Base-by-base conservation (phyloP, 2,113 vertebrate species). In the Odocoileus hemionus region DNA sequence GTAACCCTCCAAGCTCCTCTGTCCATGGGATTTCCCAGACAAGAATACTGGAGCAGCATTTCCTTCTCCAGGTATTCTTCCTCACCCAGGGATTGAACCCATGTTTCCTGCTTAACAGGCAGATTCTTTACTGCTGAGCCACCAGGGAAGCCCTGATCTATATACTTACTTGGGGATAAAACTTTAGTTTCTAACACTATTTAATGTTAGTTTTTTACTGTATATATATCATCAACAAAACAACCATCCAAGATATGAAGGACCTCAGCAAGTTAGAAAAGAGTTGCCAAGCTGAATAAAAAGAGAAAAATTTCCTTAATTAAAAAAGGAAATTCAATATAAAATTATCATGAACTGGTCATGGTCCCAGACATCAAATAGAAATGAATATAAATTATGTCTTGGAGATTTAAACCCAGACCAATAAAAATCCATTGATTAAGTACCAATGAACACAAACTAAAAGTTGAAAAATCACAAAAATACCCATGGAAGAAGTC, bases 401-500 rank as follows among this genome's bases (percentile, higher is more conserved):
- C 8, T 67, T 70, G 50, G 45, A 58, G 17, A 85, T 14, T 64
- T 91, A 95, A 86, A 78, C 9, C 43, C 9, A 52, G 23, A 26
- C 21, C 54, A 95, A 84, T 85, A 92, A 58, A 87, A 93, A 61
- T 95, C n/a, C 67, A 79, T 39, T 94, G 43, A 88, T 55, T 94
- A 88, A 85, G 16, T 79, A 79, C 1, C 43, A 88, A 78, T 13
- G 54, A 58, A 79, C 21, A 47, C n/a, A 60, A 96, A 85, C n/a
- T 79, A 70, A 86, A 93, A 58, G 33, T 11, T 36, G 30, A 83
- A 39, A 86, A 80, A 33, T 86, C 80, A 95, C 47, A 87, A 86
- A 79, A 76, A 60, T 88, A 78, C 19, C 67, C 55, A 79, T 85
- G 57, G 58, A 70, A 93, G 10, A 89, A 93, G 21, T 78, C 55